Base-by-base conservation (phyloP, 2,888 invertebrate genomes). In the Palloptera scutellata region DNA sequence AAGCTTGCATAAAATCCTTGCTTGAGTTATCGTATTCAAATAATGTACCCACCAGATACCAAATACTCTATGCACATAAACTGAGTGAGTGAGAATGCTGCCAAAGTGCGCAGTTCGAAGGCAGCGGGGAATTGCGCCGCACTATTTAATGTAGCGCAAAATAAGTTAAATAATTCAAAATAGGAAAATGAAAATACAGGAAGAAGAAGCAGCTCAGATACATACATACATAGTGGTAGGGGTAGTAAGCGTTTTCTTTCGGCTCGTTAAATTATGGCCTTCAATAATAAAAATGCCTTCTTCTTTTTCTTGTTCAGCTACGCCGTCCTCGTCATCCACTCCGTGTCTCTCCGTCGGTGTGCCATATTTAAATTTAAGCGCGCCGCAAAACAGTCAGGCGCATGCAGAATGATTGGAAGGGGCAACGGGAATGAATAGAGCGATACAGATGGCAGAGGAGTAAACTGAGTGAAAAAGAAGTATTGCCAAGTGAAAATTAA, bases 121-220 rank as follows among this genome's bases (percentile, higher is more conserved):
- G 60, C 48, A 55, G 40, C 40, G 55, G 53, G 15, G 43, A 64
- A 15, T 62, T 60, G 64, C 65, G 67, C 66, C 41, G 65, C 6
- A 6, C 30, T 59, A 51, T 67, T 74, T 75, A 81, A 79, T 75
- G 77, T 76, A 76, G 69, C 76, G 76, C 73, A 77, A 78, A 79
- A 80, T 79, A 78, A 75, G 74, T 77, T 69, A 74, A 76, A 77
- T 76, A 76, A 74, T 73, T 77, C 76, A 76, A 70, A 76, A 67
- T 67, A 69, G 41, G 30, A 42, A 42, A 58, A 42, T 41, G 48
- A 48, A 12, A n/a, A 52, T 12, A 41, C 15, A 12, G 53, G 55
- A 3, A 41, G 54, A 52, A 41, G 30, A 12, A 59, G 52, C 45
- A 61, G 15, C 43, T 13, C 12, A 30, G n/a, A 13, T 41, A 59